These are phyloP conservation scores for Tinea semifulvella DNA, from an alignment of 2,888 invertebrate species.

Conservation along the genomic window DNA sequence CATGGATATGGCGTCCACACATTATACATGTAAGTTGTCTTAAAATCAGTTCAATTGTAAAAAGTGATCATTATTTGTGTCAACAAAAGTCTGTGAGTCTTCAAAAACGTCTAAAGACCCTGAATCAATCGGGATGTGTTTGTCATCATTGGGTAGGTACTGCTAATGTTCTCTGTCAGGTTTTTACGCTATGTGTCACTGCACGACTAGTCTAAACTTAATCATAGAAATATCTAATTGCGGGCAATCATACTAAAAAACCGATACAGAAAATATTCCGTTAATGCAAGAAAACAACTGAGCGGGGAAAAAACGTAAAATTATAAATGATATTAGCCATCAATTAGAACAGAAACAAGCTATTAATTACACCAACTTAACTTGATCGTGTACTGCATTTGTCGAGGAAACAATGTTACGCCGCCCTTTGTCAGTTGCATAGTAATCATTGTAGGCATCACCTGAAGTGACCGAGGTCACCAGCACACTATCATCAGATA, in stretches of 20 bases:
- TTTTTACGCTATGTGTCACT: too few relatives aligned
- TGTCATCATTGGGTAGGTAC: not conserved
- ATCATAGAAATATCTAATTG: too few relatives aligned
- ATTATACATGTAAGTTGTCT: too few relatives aligned
- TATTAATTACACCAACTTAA: not conserved
- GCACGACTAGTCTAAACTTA: too few relatives aligned
- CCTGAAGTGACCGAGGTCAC: conserved; percentile 2
- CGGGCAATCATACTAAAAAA: too few relatives aligned
- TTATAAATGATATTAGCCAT: conserved; percentile 2
- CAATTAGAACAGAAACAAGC: conserved; percentile 4
- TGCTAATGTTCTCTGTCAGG: not conserved
- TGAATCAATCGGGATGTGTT: not conserved
- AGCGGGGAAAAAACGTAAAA: conserved; percentile 5
- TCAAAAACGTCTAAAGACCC: too few relatives aligned
- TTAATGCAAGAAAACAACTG: not conserved
- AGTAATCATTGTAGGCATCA: conserved; percentile 7
- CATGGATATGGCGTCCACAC: not conserved
- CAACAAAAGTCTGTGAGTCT: too few relatives aligned
- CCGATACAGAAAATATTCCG: too few relatives aligned
- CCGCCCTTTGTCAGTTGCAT: conserved; percentile 6
- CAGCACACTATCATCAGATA: not conserved
- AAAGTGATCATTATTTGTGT: too few relatives aligned
- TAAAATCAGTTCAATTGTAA: too few relatives aligned
- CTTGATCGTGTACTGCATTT: not conserved
- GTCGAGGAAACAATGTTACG: not conserved